Evolutionary conservation across 2,888 invertebrate genomes (phyloP), one percentile per base, ranked within the genome.

Genomic region (Meiosimyza decipiens): DNA sequence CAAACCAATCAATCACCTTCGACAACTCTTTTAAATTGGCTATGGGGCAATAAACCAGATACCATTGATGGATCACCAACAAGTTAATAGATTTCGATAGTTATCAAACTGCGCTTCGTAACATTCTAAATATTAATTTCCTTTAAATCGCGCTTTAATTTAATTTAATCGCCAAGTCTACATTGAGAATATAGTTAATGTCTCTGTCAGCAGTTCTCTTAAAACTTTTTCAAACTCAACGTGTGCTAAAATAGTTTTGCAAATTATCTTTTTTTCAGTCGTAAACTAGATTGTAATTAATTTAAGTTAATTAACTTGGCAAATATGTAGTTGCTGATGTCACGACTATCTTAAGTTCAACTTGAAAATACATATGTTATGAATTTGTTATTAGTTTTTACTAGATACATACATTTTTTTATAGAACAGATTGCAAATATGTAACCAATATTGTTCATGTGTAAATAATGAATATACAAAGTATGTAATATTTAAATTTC

Each of bases 1-100:
- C 92, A 93, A 82, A 92, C 93, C 82, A 91, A 92, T 66, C 94
- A 94, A 86, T 94, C 94, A 84, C 92, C 94, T 47, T 92, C 94
- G 73, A 93, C 93, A 77, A 92, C 93, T 75, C 90, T 95, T 65
- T 87, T 94, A 77, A 94, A 94, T 87, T 94, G 94, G 94, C 88
- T 94, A 73, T 91, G 94, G 90, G 94, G 94, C 75, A 92, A 91
- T 73, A 82, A 78, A 40, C 68, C 71, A 55, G 57, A 62, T 16
- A 15, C 55, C n/a, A 49, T 49, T 54, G 63, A 54, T 13, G 71
- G 71, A 13, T 47, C 60, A 60, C 50, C 64, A 50, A 13, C 52
- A 12, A 70, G 70, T 70, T 70, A 70, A 70, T 70, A 62, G 28
- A 59, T 50, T 16, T 51, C 33, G 33, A 51, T 15, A n/a, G 16